Conservation (phyloP, 2,113 vertebrate species). For the Zosterops hypoxanthus region DNA sequence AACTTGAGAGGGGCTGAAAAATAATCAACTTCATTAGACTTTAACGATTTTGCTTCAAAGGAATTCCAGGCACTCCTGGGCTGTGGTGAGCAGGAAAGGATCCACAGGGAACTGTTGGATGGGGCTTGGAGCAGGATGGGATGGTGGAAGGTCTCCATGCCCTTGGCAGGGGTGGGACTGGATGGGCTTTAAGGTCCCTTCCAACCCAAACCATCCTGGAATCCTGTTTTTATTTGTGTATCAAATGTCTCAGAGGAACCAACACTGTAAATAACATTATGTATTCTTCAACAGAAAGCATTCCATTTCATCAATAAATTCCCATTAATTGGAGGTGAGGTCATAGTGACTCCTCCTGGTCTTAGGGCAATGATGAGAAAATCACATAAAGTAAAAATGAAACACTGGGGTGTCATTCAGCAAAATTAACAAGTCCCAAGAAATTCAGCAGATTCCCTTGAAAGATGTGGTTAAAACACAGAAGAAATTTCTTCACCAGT, state of each 20-base stretch:
- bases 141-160: rapidly evolving
- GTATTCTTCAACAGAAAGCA: not conserved
- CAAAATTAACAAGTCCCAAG: not conserved
- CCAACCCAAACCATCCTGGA: not conserved
- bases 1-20: not conserved
- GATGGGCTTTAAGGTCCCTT: too few relatives aligned
- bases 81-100: not conserved
- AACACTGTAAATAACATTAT: rapidly evolving
- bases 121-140: not conserved
- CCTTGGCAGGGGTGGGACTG: not conserved
- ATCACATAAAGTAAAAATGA: rapidly evolving
- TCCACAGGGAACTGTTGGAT: not conserved
- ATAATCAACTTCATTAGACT: not conserved
- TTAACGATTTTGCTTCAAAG: not conserved
- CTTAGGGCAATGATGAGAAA: not conserved
- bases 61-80: not conserved
- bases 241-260: rapidly evolving
- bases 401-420: not conserved
- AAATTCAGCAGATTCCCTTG: not conserved
- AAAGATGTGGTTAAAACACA: not conserved
- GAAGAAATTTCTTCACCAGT: not conserved
- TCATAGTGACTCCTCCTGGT: not conserved
- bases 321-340: not conserved
- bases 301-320: not conserved
- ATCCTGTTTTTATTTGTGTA: not conserved